These are phyloP conservation scores for Caenorhabditis sp. DNA, from an alignment of 2,888 invertebrate species.

Conservation along the genomic window DNA sequence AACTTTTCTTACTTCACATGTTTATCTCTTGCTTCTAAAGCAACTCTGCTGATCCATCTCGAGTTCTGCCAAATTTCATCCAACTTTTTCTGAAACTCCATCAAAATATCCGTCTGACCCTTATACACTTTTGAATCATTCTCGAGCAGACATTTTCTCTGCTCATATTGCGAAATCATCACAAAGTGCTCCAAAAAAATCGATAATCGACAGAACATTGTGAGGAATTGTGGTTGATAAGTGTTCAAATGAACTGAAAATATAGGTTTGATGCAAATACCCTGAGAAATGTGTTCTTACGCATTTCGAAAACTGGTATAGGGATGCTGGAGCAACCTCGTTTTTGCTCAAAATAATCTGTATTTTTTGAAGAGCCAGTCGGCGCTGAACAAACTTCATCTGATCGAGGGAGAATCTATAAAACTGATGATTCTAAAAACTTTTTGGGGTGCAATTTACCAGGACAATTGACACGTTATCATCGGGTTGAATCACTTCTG, in stretches of 20 bases:
- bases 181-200: conserved; percentile 85
- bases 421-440: neutral
- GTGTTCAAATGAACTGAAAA: conserved; percentile 94
- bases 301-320: conserved; percentile 80
- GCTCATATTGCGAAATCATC: conserved; percentile 65
- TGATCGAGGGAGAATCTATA: conserved; percentile 56
- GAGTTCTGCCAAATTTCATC: conserved; percentile 91
- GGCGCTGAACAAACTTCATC: conserved; percentile 82
- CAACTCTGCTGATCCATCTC: conserved; percentile 94
- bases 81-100: conserved; percentile 83
- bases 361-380: conserved; percentile 75
- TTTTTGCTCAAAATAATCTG: conserved; percentile 77
- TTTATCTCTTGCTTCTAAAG: conserved; percentile 89
- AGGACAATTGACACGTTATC: conserved; percentile 89
- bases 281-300: conserved; percentile 69
- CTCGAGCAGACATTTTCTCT: conserved; percentile 63
- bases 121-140: conserved; percentile 60
- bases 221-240: conserved; percentile 88
- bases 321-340: conserved; percentile 88
- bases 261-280: neutral
- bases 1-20: conserved; percentile 62
- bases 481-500: conserved; percentile 91
- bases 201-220: conserved; percentile 88
- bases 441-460: conserved; percentile 73
- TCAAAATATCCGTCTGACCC: conserved; percentile 74